phyloP scores from a whole-genome alignment of 2,113 vertebrate genomes.

The Strix uralensis region DNA sequence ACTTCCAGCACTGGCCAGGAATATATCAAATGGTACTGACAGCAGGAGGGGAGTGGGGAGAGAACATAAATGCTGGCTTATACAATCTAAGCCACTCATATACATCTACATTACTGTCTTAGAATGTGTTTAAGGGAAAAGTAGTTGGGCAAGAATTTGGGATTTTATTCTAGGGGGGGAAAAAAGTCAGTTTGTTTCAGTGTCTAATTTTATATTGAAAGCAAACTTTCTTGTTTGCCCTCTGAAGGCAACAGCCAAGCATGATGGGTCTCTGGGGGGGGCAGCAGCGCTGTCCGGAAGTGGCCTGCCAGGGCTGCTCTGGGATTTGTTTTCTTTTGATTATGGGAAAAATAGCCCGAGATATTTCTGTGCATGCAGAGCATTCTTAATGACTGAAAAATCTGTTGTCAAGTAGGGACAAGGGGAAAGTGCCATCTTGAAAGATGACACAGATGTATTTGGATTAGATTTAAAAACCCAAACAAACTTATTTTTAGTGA shows the following conservation, averaged over 20 bases:
- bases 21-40: not conserved
- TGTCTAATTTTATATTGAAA: not conserved
- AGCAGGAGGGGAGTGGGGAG: not conserved
- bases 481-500: conserved; percentile 41
- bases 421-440: conserved; percentile 9
- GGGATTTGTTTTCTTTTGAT: conserved; percentile 62
- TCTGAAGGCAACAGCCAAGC: not conserved
- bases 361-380: conserved; percentile 55
- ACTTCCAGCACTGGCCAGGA: not conserved
- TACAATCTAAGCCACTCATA: not conserved
- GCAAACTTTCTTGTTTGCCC: not conserved
- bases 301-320: conserved; percentile 32
- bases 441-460: not conserved
- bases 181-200: not conserved
- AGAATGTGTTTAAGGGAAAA: not conserved
- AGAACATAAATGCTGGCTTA: not conserved
- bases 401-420: not conserved
- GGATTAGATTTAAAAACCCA: conserved; percentile 6
- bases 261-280: conserved; percentile 14
- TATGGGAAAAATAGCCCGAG: conserved; percentile 63
- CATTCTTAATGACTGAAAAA: conserved; percentile 56
- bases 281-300: not conserved
- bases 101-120: not conserved
- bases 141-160: not conserved
- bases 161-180: not conserved